These are phyloP conservation scores for Eptesicus fuscus DNA, from an alignment of 2,113 vertebrate genomes.

Conservation along the genomic window DNA sequence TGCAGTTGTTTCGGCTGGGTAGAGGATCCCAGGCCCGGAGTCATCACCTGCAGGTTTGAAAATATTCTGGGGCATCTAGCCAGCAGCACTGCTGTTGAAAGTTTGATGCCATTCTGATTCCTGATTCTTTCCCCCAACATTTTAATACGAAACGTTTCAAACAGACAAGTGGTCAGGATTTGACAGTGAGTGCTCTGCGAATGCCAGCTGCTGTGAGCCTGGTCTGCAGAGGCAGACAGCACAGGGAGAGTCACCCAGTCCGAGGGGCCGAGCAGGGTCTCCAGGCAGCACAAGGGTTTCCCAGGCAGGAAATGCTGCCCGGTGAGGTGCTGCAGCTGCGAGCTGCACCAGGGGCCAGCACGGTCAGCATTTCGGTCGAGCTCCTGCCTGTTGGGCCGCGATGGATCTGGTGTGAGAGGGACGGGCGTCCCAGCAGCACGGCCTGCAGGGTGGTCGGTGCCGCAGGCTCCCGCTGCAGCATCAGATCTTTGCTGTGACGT, in stretches of 20 bases:
- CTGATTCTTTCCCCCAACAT: not conserved
- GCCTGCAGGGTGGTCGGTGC: not conserved
- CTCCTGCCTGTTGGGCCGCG: not conserved
- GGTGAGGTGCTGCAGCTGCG: not conserved
- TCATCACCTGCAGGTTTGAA: not conserved
- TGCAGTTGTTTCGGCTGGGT: not conserved
- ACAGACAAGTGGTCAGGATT: too few species aligned
- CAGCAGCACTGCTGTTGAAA: not conserved
- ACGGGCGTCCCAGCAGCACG: not conserved
- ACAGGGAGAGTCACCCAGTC: not conserved
- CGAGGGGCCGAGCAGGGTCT: not conserved
- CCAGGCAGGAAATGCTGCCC: not conserved
- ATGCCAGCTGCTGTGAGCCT: not conserved
- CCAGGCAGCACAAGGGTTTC: not conserved
- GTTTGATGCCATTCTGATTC: not conserved
- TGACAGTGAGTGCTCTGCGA: too few species aligned
- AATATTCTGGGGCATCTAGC: not conserved
- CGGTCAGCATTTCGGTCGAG: too few species aligned
- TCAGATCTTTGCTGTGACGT: not conserved
- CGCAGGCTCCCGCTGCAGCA: not conserved
- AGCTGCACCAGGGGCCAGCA: too few species aligned
- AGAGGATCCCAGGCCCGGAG: not conserved
- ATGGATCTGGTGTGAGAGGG: not conserved
- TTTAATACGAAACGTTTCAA: not conserved
- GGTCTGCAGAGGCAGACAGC: not conserved